Evolutionary conservation across 2,797 vertebrate species (phyloP), one percentile per base, ranked within the genome.

Genomic region (Intellagama lesueurii): DNA sequence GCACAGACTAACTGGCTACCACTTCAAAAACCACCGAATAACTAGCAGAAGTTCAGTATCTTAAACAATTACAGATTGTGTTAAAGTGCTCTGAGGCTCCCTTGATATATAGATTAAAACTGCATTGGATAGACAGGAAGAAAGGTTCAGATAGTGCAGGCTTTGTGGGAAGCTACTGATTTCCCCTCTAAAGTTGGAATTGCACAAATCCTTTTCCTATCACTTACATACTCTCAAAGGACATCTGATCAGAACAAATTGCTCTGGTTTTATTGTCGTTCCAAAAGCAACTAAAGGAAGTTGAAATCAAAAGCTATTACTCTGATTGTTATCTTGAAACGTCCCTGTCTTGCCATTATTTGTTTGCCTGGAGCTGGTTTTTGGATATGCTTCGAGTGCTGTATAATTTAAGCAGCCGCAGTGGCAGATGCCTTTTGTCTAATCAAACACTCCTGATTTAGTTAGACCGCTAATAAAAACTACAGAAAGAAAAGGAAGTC

Each of bases 391-490:
- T 79, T 66, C 24, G 69, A 85, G 14, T 66, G 3, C 1, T 1
- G 44, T 0, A 1, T 86, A 88, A 87, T 90, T 86, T 78, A 87
- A 81, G 81, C 85, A 87, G 47, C 40, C 86, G 49, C 81, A 81
- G 49, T 78, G 87, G 86, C 6, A 85, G 85, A 73, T 85, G 72
- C 73, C 68, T 78, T 81, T 86, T 35, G 76, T 90, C 85, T 92
- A 90, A 91, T 88, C 88, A 75, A 91, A 92, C 84, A 80, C 83
- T 87, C 87, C 66, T 77, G 69, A 92, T 89, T 90, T 79, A 66
- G 70, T 88, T 88, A 85, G 90, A 91, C 40, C 19, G 83, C 80
- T 94, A 92, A 94, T 86, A 90, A 93, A 93, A 90, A 88, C 84
- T 49, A 83, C 7, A 82, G 3, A 49, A 88, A 87, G 56, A 64